A percentile compares a stretch with the other conserved stretches of the same genome.
These are phyloP conservation scores for Aphelenchoides besseyi DNA, from an alignment of 1,140 invertebrate genomes.

Conservation along the genomic window DNA sequence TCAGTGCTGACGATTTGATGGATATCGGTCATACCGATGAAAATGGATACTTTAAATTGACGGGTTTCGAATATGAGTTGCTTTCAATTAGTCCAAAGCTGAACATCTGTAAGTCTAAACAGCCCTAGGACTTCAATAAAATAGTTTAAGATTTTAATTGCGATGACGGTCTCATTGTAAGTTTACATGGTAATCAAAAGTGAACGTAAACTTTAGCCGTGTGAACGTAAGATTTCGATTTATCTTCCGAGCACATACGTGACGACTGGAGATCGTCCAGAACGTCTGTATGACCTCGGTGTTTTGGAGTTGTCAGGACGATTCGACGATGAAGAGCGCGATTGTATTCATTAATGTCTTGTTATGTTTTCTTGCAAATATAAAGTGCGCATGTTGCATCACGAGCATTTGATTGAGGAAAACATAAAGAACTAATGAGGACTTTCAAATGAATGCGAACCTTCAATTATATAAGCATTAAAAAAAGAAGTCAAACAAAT, in stretches of 20 bases:
- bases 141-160: background rate
- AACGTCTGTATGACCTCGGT: slow-evolving; percentile 37
- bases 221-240: slow-evolving; percentile 40
- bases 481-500: too few species aligned
- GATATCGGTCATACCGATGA: slow-evolving; percentile 31
- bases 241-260: slow-evolving; percentile 37
- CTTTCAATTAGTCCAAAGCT: slow-evolving; percentile 47
- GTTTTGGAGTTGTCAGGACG: slow-evolving; percentile 39
- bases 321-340: slow-evolving; percentile 37
- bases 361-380: too few species aligned
- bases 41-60: slow-evolving; percentile 35
- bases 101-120: slow-evolving; percentile 33
- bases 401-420: too few species aligned
- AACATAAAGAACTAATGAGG: too few species aligned
- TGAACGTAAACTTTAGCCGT: too few species aligned
- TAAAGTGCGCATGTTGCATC: too few species aligned
- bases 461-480: too few species aligned
- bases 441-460: too few species aligned
- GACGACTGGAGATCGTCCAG: slow-evolving; percentile 30
- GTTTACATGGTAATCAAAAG: too few species aligned
- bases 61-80: slow-evolving; percentile 43
- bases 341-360: slow-evolving; percentile 38
- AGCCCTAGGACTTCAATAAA: background rate
- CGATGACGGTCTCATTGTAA: background rate
- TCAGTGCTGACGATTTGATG: slow-evolving; percentile 47